A percentile compares a stretch with the other conserved stretches of the same genome.
Conservation (phyloP, 2,113 vertebrate species). For the Oreochromis spilurus region DNA sequence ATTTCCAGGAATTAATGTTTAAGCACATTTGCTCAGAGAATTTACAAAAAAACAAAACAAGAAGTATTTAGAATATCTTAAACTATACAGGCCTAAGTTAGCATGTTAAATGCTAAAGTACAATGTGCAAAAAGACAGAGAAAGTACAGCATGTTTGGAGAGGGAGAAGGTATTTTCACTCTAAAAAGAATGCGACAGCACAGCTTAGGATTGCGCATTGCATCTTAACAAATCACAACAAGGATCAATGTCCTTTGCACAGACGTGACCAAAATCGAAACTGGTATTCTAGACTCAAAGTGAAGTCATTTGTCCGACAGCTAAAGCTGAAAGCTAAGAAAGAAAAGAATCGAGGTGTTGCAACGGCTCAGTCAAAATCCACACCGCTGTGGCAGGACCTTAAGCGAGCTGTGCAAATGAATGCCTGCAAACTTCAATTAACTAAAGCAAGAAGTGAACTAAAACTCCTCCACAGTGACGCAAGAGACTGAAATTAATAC, state of each 20-base stretch:
- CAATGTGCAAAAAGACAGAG: neutral
- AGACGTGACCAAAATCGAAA: fast-evolving
- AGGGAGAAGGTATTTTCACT: neutral
- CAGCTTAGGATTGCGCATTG: fast-evolving
- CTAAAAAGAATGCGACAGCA: neutral
- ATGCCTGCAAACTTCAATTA: neutral
- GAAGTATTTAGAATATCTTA: neutral
- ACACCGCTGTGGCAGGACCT: neutral
- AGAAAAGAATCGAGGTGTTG: neutral
- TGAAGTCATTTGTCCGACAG: neutral
- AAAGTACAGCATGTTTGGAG: neutral
- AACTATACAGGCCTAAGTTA: neutral
- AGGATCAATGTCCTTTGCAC: neutral
- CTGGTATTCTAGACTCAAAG: neutral
- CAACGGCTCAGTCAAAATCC: neutral
- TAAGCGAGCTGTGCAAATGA: neutral
- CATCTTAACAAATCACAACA: neutral
- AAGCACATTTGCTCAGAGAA: neutral
- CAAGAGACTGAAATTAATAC: neutral
- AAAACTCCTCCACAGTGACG: neutral
- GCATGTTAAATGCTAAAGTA: neutral
- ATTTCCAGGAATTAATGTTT: neutral
- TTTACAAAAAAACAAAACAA: neutral
- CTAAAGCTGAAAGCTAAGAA: neutral
- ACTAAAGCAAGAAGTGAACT: neutral